Evolutionary conservation across 2,888 invertebrate species (phyloP), one percentile per base, ranked within the genome.

Genomic region (Platycheirus albimanus): DNA sequence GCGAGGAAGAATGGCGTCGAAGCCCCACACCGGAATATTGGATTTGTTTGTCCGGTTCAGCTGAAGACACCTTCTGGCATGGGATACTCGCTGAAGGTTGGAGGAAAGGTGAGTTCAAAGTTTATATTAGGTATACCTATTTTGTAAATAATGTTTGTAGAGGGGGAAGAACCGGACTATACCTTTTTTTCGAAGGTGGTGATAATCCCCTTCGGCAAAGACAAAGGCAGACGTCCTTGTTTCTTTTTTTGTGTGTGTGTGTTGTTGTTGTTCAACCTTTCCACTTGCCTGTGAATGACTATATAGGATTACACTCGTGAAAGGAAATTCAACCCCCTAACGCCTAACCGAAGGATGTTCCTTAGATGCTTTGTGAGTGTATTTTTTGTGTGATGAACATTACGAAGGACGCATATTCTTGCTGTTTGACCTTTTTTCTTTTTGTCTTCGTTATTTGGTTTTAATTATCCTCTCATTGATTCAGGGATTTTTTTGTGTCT

Each of bases 31-130:
- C 87, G 95, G 85, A 95, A 96, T 89, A 94, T 94, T 87, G 96
- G 96, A 13, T 97, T 98, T 90, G 95, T 96, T 0, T 98, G 98
- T 89, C 97, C 98, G 0, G 92, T 95, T 24, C 96, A 97, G 87
- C 95, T 97, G 87, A 94, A 95, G 89, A 95, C 97, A 58, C 96
- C 96, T 0, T 94, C 94, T 85, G 94, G 92, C 80, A 93, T 95
- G 87, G 96, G 97, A 86, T 98, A 98, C 89, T 93, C 95, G 36
- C 91, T 98, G 38, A 95, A 95, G 91, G 96, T 97, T 78, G 96
- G 95, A 6, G 94, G 95, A 85, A 95, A 95, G 91, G 92, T 94
- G 56, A 88, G 89, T 33, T 8, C 30, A 8, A 33, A 7, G 30
- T 1, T 3, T 8, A 33, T 7, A 33, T 3, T 4, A 33, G 1